Evolutionary conservation across 92 coral and sea anemone species (phyloP).

Genomic region (Bergia sp.): DNA sequence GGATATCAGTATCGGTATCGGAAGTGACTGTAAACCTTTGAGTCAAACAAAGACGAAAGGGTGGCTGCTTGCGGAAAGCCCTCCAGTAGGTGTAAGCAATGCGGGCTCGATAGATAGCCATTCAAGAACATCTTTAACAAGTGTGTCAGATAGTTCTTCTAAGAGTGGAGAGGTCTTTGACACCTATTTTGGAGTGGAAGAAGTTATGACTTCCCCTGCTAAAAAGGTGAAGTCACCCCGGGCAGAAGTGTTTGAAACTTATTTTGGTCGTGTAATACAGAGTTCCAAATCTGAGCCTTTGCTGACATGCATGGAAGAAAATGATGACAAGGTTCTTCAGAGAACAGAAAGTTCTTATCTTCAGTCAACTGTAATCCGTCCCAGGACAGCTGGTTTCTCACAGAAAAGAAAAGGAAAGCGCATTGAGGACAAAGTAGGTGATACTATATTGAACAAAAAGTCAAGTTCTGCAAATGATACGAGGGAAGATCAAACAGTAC

Average conservation of each 20-base stretch:
- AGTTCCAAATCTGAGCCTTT: conserved; percentile 12
- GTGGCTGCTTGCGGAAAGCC: neutral
- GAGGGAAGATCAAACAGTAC: neutral
- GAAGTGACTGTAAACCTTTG: neutral
- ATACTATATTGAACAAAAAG: neutral
- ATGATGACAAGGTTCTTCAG: neutral
- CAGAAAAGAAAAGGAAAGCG: neutral
- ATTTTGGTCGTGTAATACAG: conserved; percentile 17
- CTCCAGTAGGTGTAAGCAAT: neutral
- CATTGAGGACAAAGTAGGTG: neutral
- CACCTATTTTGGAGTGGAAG: conserved; percentile 30
- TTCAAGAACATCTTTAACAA: conserved; percentile 23
- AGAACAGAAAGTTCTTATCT: conserved; percentile 25
- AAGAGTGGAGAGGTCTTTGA: conserved; percentile 25
- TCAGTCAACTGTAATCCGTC: neutral
- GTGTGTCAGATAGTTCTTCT: conserved; percentile 28
- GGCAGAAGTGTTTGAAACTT: neutral
- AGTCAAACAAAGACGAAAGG: neutral
- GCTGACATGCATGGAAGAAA: neutral
- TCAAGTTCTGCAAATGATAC: neutral
- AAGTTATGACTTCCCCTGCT: neutral
- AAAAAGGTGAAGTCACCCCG: neutral
- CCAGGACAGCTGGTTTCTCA: conserved; percentile 29
- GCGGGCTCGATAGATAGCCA: neutral
- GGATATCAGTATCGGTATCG: neutral